phyloP scores from a whole-genome alignment of 2,888 invertebrate species.

The Perizoma flavofasciatum region DNA sequence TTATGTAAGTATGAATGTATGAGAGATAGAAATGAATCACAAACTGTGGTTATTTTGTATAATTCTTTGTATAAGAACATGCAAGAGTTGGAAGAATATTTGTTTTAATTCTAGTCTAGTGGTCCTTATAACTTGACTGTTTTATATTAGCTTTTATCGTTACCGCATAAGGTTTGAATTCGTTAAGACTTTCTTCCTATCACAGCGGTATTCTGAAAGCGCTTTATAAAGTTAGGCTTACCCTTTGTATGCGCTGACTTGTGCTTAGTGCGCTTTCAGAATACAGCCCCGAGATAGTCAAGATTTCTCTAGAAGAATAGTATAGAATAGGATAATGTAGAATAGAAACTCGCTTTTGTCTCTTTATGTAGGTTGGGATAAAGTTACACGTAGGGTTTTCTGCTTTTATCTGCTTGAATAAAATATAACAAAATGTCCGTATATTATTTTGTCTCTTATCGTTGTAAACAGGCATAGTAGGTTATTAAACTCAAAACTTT shows the following conservation, averaged over 20 bases:
- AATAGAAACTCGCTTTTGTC: constrained; percentile 60
- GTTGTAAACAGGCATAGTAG: constrained; percentile 1
- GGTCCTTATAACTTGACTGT: constrained; percentile 48
- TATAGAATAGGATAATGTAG: constrained; percentile 37
- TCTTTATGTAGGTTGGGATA: constrained; percentile 49
- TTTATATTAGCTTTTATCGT: constrained; percentile 28
- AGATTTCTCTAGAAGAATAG: constrained; percentile 20
- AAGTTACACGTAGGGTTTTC: constrained; percentile 41
- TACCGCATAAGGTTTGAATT: constrained; percentile 10
- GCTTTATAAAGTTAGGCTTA: no score
- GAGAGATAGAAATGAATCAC: constrained; percentile 12
- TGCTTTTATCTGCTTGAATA: constrained; percentile 52
- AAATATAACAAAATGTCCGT: constrained; percentile 64
- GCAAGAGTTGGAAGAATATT: constrained; percentile 43
- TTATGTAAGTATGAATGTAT: constrained; percentile 15
- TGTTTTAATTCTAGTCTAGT: constrained; percentile 59
- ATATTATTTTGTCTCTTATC: constrained; percentile 56
- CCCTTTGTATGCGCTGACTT: no score
- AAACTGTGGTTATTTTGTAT: constrained; percentile 19
- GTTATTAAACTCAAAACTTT: no score
- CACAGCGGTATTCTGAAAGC: no score
- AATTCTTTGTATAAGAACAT: constrained; percentile 49
- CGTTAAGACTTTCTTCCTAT: background rate
- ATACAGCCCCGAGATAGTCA: constrained; percentile 26
- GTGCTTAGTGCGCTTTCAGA: no score